Evolutionary conservation across 2,113 vertebrate species (phyloP), one percentile per base, ranked within the genome.

Genomic region (Camelus bactrianus): DNA sequence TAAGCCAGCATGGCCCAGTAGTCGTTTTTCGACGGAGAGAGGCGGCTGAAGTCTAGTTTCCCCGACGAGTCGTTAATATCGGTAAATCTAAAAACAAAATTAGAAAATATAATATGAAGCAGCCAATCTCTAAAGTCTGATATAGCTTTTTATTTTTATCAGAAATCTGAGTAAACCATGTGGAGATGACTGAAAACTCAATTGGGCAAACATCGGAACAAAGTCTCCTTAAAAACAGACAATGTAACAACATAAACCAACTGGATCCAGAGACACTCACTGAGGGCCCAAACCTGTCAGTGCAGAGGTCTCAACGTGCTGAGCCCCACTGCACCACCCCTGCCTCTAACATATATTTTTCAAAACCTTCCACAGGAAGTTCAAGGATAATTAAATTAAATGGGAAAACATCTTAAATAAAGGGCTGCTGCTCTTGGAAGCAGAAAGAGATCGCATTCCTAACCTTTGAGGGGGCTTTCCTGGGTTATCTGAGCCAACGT

Each of bases 1-100:
- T 99, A 99, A 30, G 99, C 99, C 98, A 99, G 73, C 99, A 99
- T 99, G 89, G 99, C 99, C 99, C 99, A 99, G 73, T 99, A 99
- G 8, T 99, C 98, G 60, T 99, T 99, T 97, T 99, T 99, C 0
- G 99, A 81, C 1, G 99, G 99, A 32, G 99, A 99, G 85, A 99
- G 98, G 80, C 99, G 96, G 93, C 89, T 98, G 81, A 99, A 96
- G 98, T 99, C 99, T 94, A 99, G 98, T 96, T 99, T 99, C 64
- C 99, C 99, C 2, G 98, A 99, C 2, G 98, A 98, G 97, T 99
- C 99, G 6, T 99, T 98, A 97, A 99, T 99, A 94, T 99, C 99
- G 17, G 99, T 99, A 98, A 99, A 99, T 98, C 99, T 99, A 97
- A 96, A 97, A 79, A 7, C 8, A 91, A 75, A 9, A 42, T 42